A percentile compares a stretch with the other conserved stretches of the same genome.
phyloP scores from a whole-genome alignment of 2,113 vertebrate genomes.

The Ophthalmolycus amberensis region DNA sequence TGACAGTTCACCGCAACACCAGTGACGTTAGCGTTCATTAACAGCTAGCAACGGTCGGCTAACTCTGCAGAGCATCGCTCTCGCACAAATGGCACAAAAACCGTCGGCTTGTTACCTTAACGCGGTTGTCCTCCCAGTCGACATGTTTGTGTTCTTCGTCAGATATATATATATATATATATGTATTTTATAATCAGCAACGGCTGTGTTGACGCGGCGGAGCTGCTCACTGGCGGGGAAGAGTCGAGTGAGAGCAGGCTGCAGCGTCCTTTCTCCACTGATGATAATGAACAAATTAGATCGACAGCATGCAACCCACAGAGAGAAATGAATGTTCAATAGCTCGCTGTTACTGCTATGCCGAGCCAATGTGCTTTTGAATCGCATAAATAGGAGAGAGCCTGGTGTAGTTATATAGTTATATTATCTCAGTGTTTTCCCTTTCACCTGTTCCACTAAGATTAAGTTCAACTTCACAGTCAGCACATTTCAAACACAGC shows the following conservation, averaged over 20 bases:
- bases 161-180: background rate
- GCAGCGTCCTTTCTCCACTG: conserved; percentile 41
- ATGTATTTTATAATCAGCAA: background rate
- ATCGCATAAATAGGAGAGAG: background rate
- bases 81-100: no score
- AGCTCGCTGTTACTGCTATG: background rate
- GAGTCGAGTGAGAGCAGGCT: conserved; percentile 16
- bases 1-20: background rate
- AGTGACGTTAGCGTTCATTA: background rate
- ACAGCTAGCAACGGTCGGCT: background rate
- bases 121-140: conserved; percentile 27
- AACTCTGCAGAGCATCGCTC: background rate
- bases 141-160: conserved; percentile 39
- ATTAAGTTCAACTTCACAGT: background rate
- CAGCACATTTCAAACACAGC: background rate
- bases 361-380: background rate
- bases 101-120: conserved; percentile 59
- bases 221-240: conserved; percentile 19
- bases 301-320: conserved; percentile 7
- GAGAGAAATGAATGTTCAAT: background rate
- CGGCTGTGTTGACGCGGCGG: conserved; percentile 4
- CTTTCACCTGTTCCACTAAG: background rate
- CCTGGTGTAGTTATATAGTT: background rate
- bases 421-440: conserved; percentile 14
- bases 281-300: conserved; percentile 28